Evolutionary conservation across 2,888 invertebrate species (phyloP), one percentile per base, ranked within the genome.

Genomic region (Shargacucullia verbasci): DNA sequence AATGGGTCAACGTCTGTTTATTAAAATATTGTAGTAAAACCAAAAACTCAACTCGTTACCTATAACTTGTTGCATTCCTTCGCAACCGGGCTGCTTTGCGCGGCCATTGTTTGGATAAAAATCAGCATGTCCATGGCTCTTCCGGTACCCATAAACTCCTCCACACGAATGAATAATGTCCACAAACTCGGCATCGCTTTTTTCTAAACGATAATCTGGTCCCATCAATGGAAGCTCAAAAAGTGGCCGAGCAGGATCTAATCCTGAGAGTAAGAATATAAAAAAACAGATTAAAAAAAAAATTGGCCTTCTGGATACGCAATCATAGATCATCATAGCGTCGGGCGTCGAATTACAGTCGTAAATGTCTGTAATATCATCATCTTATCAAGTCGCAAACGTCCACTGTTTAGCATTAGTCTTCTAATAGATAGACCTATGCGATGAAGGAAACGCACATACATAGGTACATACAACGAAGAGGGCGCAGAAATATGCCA

Each of bases 161-260:
- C 95, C 95, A 72, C 96, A 95, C 0, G 96, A 96, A 78, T 97
- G 97, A 47, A 97, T 96, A 0, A 97, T 95, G 80, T 97, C 97
- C 0, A 96, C 97, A 77, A 97, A 97, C 15, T 92, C 86, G 0
- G 97, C 97, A 81, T 97, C 97, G 2, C 90, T 94, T 29, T 87
- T 86, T 68, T 96, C 96, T 43, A 97, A 87, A 1, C 89, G 85
- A 68, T 79, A 90, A 47, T 86, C 78, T 10, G 59, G 59, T n/a
- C 80, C 76, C 86, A 91, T 85, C 63, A 71, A 60, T 2, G 93
- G 93, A 35, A 89, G 72, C 82, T 95, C 95, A 80, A 96, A 96
- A 5, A 95, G 88, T 0, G 96, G 96, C 14, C 95, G 83, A 0
- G 97, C 97, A 0, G 97, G 97, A 88, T 97, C 97, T 66, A 95